Percentiles rank a stretch among this genome's conserved stretches.
Conservation (phyloP, 2,797 vertebrate species). For the Arvicola amphibius region DNA sequence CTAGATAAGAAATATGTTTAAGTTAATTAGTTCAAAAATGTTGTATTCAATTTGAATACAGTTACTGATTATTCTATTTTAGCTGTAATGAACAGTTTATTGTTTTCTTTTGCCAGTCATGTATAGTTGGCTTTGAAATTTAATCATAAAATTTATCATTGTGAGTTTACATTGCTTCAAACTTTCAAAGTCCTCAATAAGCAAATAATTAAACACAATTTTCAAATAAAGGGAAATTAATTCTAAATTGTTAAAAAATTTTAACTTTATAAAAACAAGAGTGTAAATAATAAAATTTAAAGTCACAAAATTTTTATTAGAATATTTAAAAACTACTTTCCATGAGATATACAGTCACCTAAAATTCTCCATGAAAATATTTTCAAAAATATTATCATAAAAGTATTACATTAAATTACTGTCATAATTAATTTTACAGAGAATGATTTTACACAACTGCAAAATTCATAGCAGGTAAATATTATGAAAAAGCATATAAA, state of each 20-base stretch:
- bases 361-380: not conserved
- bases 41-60: not conserved
- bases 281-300: not conserved
- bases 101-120: not conserved
- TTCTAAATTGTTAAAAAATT: not conserved
- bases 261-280: not conserved
- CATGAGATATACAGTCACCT: not conserved
- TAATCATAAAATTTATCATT: not conserved
- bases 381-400: not conserved
- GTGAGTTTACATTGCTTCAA: not conserved
- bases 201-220: not conserved
- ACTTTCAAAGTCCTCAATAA: not conserved
- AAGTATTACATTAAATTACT: constrained; percentile 43
- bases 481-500: constrained; percentile 78
- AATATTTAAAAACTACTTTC: not conserved
- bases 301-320: not conserved
- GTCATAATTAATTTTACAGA: constrained; percentile 74
- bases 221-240: not conserved
- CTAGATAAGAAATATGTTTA: not conserved
- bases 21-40: not conserved
- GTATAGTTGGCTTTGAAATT: not conserved
- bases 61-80: not conserved
- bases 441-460: constrained; percentile 75
- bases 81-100: not conserved
- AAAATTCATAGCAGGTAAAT: constrained; percentile 73